These are phyloP conservation scores for Dromococcyx pavoninus DNA, from an alignment of 2,797 vertebrate species.

Conservation along the genomic window DNA sequence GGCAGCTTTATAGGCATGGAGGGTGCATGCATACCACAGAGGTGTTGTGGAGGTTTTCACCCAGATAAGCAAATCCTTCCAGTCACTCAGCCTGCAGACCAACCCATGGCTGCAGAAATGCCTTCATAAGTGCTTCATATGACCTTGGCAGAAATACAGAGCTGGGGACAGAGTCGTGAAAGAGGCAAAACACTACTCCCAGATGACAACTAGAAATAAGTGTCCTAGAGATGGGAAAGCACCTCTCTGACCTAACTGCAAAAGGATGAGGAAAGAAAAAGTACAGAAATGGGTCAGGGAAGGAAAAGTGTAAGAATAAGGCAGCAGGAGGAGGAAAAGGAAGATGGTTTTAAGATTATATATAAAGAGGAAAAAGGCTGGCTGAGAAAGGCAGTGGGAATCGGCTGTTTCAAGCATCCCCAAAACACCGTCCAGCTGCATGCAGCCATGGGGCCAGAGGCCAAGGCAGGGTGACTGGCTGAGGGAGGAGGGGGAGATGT, in stretches of 20 bases:
- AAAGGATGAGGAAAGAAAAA: not conserved
- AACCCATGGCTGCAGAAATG: not conserved
- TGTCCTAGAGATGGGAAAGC: not conserved
- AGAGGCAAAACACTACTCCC: not conserved
- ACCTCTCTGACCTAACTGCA: not conserved
- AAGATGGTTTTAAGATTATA: not conserved
- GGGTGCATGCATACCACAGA: not conserved
- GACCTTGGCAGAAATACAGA: not conserved
- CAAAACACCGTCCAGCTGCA: slow-evolving; percentile 3
- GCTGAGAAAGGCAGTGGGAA: not conserved
- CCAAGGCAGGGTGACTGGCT: slow-evolving; percentile 1
- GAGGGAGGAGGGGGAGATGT: not conserved
- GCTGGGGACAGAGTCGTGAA: not conserved
- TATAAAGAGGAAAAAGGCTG: not conserved
- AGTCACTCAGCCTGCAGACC: not conserved
- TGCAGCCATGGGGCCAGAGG: not conserved
- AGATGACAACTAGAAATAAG: not conserved
- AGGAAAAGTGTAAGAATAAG: not conserved
- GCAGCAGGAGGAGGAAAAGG: not conserved
- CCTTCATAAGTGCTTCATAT: not conserved
- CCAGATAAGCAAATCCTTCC: not conserved
- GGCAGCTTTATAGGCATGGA: not conserved
- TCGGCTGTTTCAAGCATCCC: not conserved
- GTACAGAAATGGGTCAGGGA: not conserved
- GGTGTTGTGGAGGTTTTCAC: not conserved